Percentiles rank a stretch among this genome's conserved stretches.
Conservation (phyloP, 2,888 invertebrate genomes). For the Emmelina monodactyla region DNA sequence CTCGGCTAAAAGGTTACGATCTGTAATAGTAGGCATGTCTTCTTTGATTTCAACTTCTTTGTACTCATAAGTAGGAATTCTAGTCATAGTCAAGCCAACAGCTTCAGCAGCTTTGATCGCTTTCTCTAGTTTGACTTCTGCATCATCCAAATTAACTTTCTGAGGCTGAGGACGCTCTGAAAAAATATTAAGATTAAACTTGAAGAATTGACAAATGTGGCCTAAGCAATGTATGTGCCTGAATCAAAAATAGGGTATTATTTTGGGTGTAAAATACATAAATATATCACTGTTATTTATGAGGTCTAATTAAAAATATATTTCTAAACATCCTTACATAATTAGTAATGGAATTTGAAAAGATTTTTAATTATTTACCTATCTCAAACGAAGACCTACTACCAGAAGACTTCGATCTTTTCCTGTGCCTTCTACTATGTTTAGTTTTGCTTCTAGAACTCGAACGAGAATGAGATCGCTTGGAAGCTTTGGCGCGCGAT, state of each 20-base stretch:
- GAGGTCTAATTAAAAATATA: no score
- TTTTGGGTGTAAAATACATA: no score
- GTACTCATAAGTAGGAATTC: slow-evolving; percentile 57
- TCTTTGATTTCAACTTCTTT: slow-evolving; percentile 54
- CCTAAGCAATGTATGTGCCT: no score
- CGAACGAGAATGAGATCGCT: slow-evolving; percentile 38
- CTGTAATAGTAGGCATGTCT: slow-evolving; percentile 61
- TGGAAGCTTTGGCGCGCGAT: slow-evolving; percentile 30
- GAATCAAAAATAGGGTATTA: no score
- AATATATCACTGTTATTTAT: no score
- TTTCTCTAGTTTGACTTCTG: slow-evolving; percentile 49
- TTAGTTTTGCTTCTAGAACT: slow-evolving; percentile 39
- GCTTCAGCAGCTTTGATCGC: slow-evolving; percentile 59
- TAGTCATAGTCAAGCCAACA: slow-evolving; percentile 57
- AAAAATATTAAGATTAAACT: slow-evolving; percentile 14
- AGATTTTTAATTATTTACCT: no score
- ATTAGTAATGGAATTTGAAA: no score
- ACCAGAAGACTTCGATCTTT: slow-evolving; percentile 36
- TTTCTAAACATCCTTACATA: no score
- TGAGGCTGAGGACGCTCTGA: slow-evolving; percentile 28
- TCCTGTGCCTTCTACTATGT: slow-evolving; percentile 33
- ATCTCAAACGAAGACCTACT: slow-evolving; percentile 49
- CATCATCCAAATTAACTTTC: slow-evolving; percentile 42
- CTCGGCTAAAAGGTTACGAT: slow-evolving; percentile 70
- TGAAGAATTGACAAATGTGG: slow-evolving; percentile 2